A percentile compares a stretch with the other conserved stretches of the same genome.
Conservation (phyloP, 2,797 vertebrate genomes). For the Neostethus bicornis region DNA sequence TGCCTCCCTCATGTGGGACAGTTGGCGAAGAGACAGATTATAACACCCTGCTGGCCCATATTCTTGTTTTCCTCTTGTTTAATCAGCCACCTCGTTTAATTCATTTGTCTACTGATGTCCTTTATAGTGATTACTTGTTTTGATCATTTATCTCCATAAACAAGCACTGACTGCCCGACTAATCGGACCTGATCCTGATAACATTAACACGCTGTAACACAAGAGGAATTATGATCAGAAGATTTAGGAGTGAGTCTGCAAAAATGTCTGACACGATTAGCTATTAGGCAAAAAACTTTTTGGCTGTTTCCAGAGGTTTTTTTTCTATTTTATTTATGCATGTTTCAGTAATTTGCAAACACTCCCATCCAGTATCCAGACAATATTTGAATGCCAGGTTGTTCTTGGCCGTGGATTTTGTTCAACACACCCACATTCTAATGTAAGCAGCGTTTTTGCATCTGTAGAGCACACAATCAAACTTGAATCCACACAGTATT, state of each 20-base stretch:
- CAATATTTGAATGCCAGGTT: no score
- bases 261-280: neutral
- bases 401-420: no score
- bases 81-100: slow-evolving; percentile 45
- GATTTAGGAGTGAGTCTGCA: neutral
- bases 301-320: no score
- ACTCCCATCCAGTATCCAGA: no score
- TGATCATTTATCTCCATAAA: slow-evolving; percentile 2
- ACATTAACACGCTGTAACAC: slow-evolving; percentile 10
- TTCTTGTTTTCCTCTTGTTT: slow-evolving; percentile 45
- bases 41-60: slow-evolving; percentile 71
- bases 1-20: slow-evolving; percentile 49
- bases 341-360: no score
- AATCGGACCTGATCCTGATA: slow-evolving; percentile 11
- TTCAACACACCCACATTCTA: no score
- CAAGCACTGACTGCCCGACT: slow-evolving; percentile 12
- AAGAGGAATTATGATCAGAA: neutral
- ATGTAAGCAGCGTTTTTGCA: no score
- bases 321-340: no score
- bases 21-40: slow-evolving; percentile 64
- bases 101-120: slow-evolving; percentile 3
- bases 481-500: no score
- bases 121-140: slow-evolving; percentile 8
- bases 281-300: no score
- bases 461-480: no score